Conservation (phyloP, 2,888 invertebrate species). For the Drosophila prostipennis region DNA sequence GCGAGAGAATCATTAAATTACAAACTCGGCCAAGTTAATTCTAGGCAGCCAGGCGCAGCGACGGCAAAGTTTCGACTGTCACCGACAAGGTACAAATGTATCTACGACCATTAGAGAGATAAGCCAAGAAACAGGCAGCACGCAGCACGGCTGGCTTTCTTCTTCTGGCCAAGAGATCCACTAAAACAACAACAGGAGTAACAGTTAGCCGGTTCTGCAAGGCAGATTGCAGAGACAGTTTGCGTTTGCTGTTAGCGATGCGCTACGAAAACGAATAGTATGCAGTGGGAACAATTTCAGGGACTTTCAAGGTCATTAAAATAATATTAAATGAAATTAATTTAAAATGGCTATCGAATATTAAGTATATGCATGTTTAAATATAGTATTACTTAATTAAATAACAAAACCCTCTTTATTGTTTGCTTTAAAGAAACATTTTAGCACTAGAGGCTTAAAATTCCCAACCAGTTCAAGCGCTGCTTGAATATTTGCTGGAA, state of each 20-base stretch:
- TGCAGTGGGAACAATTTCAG: conserved; percentile 4
- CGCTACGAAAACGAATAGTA: conserved; percentile 60
- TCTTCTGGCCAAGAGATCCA: conserved; percentile 34
- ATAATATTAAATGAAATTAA: not conserved
- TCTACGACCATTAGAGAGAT: conserved; percentile 56
- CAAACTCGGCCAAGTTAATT: conserved; percentile 21
- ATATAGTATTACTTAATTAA: not conserved
- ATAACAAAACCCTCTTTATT: no score
- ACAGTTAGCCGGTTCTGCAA: conserved; percentile 76
- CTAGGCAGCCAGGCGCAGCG: conserved; percentile 50
- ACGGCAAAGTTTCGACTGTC: conserved; percentile 54
- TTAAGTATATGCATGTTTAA: no score
- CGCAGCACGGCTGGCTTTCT: conserved; percentile 37
- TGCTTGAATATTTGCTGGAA: no score
- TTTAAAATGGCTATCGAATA: not conserved
- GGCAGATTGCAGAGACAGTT: conserved; percentile 58
- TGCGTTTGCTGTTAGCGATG: conserved; percentile 47
- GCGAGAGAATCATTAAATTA: conserved; percentile 60
- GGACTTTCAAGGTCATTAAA: not conserved
- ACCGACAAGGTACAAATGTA: conserved; percentile 61
- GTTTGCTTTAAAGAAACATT: not conserved
- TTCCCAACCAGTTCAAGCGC: not conserved
- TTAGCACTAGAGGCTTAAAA: not conserved
- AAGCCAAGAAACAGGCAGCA: conserved; percentile 49
- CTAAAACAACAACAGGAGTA: conserved; percentile 34